These are phyloP conservation scores for Fukomys damarensis DNA, from an alignment of 2,113 vertebrate genomes.

Conservation along the genomic window DNA sequence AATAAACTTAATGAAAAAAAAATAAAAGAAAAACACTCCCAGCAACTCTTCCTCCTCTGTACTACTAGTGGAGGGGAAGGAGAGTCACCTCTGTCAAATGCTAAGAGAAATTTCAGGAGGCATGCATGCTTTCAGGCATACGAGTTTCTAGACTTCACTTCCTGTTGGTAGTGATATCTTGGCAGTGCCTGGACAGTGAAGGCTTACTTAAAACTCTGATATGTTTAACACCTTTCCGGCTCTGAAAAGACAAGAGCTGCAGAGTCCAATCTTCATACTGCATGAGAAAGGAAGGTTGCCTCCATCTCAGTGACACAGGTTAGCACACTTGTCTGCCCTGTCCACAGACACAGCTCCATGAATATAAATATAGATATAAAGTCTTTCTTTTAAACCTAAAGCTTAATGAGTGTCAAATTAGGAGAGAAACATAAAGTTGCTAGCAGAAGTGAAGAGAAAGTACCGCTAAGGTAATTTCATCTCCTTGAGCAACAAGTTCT, in stretches of 20 bases:
- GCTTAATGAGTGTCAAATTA: neutral
- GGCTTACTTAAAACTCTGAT: neutral
- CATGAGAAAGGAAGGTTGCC: neutral
- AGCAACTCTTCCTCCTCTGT: neutral
- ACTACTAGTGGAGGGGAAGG: neutral
- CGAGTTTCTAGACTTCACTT: constrained; percentile 1
- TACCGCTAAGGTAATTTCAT: neutral
- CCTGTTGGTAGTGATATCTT: neutral
- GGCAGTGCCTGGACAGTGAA: neutral
- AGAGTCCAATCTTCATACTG: neutral
- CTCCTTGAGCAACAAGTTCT: neutral
- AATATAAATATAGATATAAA: neutral
- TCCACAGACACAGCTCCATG: neutral
- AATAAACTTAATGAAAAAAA: too few species aligned
- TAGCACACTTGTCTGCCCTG: neutral
- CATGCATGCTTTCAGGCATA: neutral
- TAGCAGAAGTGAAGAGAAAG: neutral
- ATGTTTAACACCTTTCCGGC: neutral
- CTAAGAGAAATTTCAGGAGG: neutral
- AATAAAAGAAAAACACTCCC: too few species aligned
- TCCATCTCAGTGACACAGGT: neutral
- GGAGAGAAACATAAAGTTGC: neutral
- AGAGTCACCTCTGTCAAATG: neutral
- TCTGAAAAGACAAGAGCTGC: neutral
- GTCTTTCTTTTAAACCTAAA: neutral